A percentile compares a stretch with the other conserved stretches of the same genome.
Conservation (phyloP, 2,113 vertebrate genomes). For the Ellobius talpinus region DNA sequence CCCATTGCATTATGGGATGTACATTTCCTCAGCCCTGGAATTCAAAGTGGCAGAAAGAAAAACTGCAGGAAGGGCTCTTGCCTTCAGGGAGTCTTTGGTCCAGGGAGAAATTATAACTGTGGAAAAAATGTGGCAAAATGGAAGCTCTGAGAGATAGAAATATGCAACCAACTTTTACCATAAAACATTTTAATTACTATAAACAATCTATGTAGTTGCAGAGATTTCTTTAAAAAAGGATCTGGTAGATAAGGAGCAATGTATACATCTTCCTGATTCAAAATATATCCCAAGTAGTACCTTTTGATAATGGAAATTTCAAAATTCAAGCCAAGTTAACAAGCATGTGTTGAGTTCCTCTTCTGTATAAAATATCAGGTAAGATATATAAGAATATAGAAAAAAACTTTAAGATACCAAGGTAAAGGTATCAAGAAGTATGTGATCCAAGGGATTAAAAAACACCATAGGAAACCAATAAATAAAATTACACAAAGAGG, state of each 20-base stretch:
- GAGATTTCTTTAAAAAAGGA: not conserved
- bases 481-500: not conserved
- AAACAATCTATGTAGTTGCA: not conserved
- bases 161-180: not conserved
- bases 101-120: not conserved
- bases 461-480: not conserved
- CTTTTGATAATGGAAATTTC: not conserved
- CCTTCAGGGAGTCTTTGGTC: not conserved
- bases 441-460: not conserved
- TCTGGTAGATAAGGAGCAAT: not conserved
- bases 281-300: not conserved
- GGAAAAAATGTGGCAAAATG: not conserved
- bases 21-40: not conserved
- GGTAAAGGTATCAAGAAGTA: not conserved
- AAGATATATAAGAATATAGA: not conserved
- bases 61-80: not conserved
- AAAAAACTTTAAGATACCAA: not conserved
- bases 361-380: not conserved
- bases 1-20: not conserved
- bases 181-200: not conserved
- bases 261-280: not conserved
- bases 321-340: conserved; percentile 35
- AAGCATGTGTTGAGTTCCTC: conserved; percentile 4
- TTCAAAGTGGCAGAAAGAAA: not conserved
- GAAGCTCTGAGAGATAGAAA: not conserved